Base-by-base conservation (phyloP, 2,888 invertebrate species). In the Dolichopus griseipennis region DNA sequence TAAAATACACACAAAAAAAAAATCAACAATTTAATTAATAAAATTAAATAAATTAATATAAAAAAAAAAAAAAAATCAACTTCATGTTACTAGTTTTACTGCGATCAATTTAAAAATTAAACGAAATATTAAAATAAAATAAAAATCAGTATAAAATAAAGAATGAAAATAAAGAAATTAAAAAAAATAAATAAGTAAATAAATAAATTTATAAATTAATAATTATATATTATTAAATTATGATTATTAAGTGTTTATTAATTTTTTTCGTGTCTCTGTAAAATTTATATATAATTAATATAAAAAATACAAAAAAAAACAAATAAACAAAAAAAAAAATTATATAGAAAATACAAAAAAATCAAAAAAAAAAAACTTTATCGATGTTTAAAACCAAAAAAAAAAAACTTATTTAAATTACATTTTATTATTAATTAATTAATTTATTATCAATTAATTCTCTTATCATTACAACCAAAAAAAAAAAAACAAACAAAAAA, bases 281-380 rank as follows among this genome's bases (percentile, higher is more conserved):
- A 18, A 52, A 52, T 52, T 52, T 18, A 52, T 52, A 52, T 15
- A 15, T 52, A n/a, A 2, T 67, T 4, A 41, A 67, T 70, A 72
- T 6, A 65, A 72, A 71, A 71, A 43, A 70, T 72, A 73, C 74
- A 70, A 71, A n/a, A n/a, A n/a, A n/a, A n/a, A n/a, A n/a, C n/a
- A 72, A 71, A 72, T 71, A 70, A n/a, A 71, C 61, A 67, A 69
- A 72, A 8, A 65, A 72, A 72, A 69, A 37, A 70, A 71, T 72
- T 74, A 70, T 71, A 72, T 72, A 72, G 70, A 70, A 27, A 20
- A 67, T 68, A 70, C 70, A 70, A 65, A 69, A 61, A 15, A 63
- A 61, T 10, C 33, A 68, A 64, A 68, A 62, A 65, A 33, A 63
- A 64, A 64, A 21, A 68, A 66, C 15, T 18, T 15, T 52, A 52